These are phyloP conservation scores for Strix aluco DNA, from an alignment of 2,113 vertebrate species.

Conservation along the genomic window DNA sequence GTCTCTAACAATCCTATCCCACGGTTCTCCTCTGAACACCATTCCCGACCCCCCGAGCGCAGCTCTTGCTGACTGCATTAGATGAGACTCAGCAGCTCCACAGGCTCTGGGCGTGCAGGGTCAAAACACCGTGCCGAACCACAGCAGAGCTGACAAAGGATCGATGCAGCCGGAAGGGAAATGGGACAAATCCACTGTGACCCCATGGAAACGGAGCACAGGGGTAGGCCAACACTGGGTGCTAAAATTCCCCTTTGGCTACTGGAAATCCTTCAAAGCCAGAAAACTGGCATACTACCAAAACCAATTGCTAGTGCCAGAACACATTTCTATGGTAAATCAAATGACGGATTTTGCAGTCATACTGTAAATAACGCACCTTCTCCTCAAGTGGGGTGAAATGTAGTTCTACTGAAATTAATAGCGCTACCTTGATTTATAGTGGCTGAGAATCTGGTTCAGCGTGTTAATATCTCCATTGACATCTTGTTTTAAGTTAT, in stretches of 20 bases:
- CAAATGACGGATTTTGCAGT: slow-evolving; percentile 1
- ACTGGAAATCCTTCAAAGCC: slow-evolving; percentile 58
- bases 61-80: background rate
- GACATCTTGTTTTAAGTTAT: slow-evolving; percentile 1
- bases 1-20: accelerated
- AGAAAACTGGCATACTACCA: background rate
- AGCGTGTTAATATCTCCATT: background rate
- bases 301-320: background rate
- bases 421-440: background rate
- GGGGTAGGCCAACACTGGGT: background rate
- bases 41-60: accelerated
- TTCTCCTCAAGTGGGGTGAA: background rate
- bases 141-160: background rate
- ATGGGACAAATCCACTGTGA: accelerated
- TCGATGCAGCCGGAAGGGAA: background rate
- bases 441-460: background rate
- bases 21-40: accelerated
- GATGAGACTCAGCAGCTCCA: background rate
- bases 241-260: slow-evolving; percentile 35
- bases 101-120: accelerated
- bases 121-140: background rate
- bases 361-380: background rate
- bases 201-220: accelerated
- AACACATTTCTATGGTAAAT: slow-evolving; percentile 12
- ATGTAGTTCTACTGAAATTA: background rate